phyloP scores from a whole-genome alignment of 1,140 invertebrate species.

The Penaeus chinensis region DNA sequence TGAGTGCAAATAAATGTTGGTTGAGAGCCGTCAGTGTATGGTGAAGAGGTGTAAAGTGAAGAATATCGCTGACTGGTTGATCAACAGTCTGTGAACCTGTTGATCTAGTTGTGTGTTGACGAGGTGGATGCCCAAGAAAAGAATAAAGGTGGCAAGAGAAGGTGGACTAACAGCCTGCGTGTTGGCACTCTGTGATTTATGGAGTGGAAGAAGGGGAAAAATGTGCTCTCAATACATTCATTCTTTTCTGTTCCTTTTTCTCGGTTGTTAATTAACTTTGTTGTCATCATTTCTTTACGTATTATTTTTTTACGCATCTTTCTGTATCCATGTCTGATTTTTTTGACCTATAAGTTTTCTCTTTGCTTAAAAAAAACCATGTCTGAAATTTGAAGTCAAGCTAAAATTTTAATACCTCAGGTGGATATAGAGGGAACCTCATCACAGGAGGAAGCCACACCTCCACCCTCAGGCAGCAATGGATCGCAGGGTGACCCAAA shows the following conservation, averaged over 20 bases:
- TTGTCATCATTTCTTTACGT: no score
- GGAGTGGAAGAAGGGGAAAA: slow-evolving; percentile 6
- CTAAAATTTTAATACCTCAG: slow-evolving; percentile 37
- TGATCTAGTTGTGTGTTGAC: neutral
- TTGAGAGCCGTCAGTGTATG: neutral
- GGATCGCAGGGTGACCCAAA: neutral
- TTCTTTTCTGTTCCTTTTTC: neutral
- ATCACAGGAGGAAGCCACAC: slow-evolving; percentile 42
- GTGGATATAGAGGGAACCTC: slow-evolving; percentile 57
- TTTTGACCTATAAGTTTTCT: neutral
- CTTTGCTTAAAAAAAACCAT: neutral
- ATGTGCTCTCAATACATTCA: neutral
- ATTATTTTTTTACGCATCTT: neutral
- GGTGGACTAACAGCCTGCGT: neutral
- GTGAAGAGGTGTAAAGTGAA: neutral
- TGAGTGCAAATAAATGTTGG: neutral
- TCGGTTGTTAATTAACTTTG: neutral
- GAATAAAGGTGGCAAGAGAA: neutral
- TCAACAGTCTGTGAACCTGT: no score
- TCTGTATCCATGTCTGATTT: neutral
- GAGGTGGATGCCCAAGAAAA: slow-evolving; percentile 20
- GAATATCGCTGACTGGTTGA: neutral
- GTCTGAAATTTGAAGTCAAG: neutral
- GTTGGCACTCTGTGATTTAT: neutral
- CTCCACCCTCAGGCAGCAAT: slow-evolving; percentile 26